phyloP scores from a whole-genome alignment of 23 tunicate genomes.

The Halocynthia roretzi region DNA sequence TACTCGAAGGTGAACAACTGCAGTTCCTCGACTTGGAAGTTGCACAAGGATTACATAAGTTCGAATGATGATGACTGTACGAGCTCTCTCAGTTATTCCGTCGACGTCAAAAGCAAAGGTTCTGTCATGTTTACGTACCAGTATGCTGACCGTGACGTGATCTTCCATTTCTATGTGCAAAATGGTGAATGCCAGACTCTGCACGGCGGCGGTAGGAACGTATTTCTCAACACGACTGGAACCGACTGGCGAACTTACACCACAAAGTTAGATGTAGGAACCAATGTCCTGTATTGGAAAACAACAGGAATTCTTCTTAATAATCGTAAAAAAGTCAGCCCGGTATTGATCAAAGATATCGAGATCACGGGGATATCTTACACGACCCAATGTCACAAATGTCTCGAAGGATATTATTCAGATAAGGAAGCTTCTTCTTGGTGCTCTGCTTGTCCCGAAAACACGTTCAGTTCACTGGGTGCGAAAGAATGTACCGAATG shows the following conservation, averaged over 20 bases:
- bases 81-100: conserved; percentile 61
- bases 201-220: conserved; percentile 12
- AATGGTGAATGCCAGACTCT: conserved; percentile 58
- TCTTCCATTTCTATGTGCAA: conserved; percentile 84
- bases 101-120: conserved; percentile 41
- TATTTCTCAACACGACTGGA: conserved; percentile 66
- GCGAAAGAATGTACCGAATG: conserved; percentile 48
- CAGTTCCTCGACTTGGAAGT: conserved; percentile 52
- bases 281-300: conserved; percentile 67
- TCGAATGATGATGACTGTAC: conserved; percentile 82
- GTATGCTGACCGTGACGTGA: conserved; percentile 50
- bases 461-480: conserved; percentile 41
- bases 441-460: conserved; percentile 50
- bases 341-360: conserved; percentile 60
- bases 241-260: conserved; percentile 45
- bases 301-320: conserved; percentile 68
- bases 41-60: conserved; percentile 43
- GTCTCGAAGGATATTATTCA: conserved; percentile 50
- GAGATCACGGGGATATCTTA: conserved; percentile 80
- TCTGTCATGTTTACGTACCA: conserved; percentile 53
- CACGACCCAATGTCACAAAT: conserved; percentile 55
- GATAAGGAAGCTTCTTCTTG: conserved; percentile 28
- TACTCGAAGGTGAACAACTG: conserved; percentile 60
- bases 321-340: conserved; percentile 27
- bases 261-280: conserved; percentile 40